Conservation (phyloP, 1,140 invertebrate genomes). For the Drosophila murphyi region DNA sequence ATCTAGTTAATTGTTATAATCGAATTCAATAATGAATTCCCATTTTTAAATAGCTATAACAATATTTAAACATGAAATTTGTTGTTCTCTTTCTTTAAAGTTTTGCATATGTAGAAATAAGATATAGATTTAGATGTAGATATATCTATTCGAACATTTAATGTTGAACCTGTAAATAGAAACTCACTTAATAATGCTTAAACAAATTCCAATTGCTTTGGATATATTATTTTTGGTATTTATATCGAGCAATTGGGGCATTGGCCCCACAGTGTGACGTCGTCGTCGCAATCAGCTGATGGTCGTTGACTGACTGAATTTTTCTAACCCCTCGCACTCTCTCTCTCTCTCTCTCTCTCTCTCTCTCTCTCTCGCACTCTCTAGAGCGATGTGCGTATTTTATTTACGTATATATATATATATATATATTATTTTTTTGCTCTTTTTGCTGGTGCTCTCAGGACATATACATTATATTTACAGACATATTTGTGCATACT, state of each 20-base stretch:
- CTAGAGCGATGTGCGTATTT: conserved; percentile 1
- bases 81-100: too few species aligned
- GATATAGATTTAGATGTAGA: too few species aligned
- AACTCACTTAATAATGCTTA: too few species aligned
- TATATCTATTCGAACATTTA: too few species aligned
- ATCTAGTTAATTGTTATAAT: too few species aligned
- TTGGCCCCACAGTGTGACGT: not conserved
- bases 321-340: not conserved
- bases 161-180: too few species aligned
- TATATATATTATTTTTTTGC: not conserved
- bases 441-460: not conserved
- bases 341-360: not conserved
- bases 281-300: conserved; percentile 9
- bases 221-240: too few species aligned
- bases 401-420: not conserved
- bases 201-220: too few species aligned
- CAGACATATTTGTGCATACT: not conserved
- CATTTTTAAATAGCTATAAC: too few species aligned
- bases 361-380: not conserved
- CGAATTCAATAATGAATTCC: too few species aligned
- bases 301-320: not conserved
- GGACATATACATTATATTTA: not conserved
- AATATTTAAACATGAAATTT: too few species aligned
- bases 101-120: too few species aligned
- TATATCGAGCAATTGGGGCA: not conserved